A percentile compares a stretch with the other conserved stretches of the same genome.
These are phyloP conservation scores for Drepana arcuata DNA, from an alignment of 1,140 invertebrate genomes.

Conservation along the genomic window DNA sequence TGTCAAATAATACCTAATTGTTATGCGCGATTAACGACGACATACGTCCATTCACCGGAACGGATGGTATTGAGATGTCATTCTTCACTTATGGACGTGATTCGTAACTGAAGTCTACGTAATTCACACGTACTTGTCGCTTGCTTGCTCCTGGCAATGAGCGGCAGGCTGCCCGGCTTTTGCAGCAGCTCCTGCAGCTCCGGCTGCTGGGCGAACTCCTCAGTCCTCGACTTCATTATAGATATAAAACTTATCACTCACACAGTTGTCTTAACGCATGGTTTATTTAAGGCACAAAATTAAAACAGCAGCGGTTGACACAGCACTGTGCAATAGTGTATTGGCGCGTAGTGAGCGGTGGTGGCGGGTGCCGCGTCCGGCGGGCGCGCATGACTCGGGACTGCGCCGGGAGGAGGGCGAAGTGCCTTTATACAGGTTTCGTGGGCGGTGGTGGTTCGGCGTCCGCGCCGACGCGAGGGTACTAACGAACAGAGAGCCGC, in stretches of 20 bases:
- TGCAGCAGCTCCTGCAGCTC: slow-evolving; percentile 51
- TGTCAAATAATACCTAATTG: slow-evolving; percentile 25
- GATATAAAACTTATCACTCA: slow-evolving; percentile 17
- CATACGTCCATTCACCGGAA: slow-evolving; percentile 31
- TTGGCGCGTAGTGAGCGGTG: background rate
- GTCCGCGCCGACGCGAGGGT: slow-evolving; percentile 35
- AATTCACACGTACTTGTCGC: slow-evolving; percentile 40
- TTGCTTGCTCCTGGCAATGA: slow-evolving; percentile 29
- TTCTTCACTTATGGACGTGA: slow-evolving; percentile 12
- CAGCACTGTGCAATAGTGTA: background rate
- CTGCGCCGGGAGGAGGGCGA: slow-evolving; percentile 17
- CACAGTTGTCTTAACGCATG: slow-evolving; percentile 8
- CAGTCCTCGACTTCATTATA: slow-evolving; percentile 28
- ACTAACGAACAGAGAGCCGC: slow-evolving; percentile 33
- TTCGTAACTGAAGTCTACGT: slow-evolving; percentile 14
- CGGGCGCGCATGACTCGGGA: slow-evolving; percentile 31
- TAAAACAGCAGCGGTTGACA: background rate
- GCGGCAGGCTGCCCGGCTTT: slow-evolving; percentile 29
- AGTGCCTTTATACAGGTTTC: slow-evolving; percentile 22
- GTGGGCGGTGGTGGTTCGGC: slow-evolving; percentile 8
- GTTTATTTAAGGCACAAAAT: background rate
- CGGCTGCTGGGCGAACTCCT: slow-evolving; percentile 19
- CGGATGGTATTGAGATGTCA: slow-evolving; percentile 42
- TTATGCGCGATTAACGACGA: slow-evolving; percentile 31
- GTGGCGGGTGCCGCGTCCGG: slow-evolving; percentile 5